Conservation (phyloP, 1,140 invertebrate genomes). For the Temnothorax nylanderi region DNA sequence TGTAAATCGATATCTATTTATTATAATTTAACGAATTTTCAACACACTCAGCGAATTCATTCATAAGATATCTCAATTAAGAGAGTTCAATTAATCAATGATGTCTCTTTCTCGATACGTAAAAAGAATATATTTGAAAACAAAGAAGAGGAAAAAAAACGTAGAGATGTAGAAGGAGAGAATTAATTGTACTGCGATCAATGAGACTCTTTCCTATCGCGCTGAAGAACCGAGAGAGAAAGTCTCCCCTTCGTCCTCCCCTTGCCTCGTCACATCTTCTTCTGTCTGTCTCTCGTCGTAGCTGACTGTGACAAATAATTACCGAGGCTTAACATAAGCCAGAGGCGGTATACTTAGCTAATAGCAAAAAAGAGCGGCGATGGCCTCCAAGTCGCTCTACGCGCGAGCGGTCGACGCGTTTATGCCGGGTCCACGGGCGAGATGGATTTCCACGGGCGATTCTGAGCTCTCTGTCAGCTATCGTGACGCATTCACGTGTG, state of each 20-base stretch:
- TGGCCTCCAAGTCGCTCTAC: slow-evolving; percentile 39
- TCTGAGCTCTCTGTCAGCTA: background rate
- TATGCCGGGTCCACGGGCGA: background rate
- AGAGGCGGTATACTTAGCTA: slow-evolving; percentile 83
- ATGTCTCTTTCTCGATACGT: background rate
- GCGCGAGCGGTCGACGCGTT: slow-evolving; percentile 39
- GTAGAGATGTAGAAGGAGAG: background rate
- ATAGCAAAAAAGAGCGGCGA: slow-evolving; percentile 79
- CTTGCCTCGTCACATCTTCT: slow-evolving; percentile 38
- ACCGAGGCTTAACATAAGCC: slow-evolving; percentile 83
- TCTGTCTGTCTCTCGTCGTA: slow-evolving; percentile 67
- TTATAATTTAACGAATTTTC: background rate
- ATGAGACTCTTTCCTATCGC: slow-evolving; percentile 29
- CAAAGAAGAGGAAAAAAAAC: background rate
- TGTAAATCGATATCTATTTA: background rate
- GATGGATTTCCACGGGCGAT: slow-evolving; percentile 41
- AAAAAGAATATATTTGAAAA: slow-evolving; percentile 9
- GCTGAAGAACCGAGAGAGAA: slow-evolving; percentile 13
- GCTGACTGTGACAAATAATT: slow-evolving; percentile 83
- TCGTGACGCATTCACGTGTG: background rate
- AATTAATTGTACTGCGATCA: slow-evolving; percentile 48
- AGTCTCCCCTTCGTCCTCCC: background rate
- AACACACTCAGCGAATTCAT: background rate
- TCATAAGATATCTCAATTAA: background rate
- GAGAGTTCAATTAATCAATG: background rate